Conservation (phyloP, 2,888 invertebrate genomes). For the Harpalus rufipes region DNA sequence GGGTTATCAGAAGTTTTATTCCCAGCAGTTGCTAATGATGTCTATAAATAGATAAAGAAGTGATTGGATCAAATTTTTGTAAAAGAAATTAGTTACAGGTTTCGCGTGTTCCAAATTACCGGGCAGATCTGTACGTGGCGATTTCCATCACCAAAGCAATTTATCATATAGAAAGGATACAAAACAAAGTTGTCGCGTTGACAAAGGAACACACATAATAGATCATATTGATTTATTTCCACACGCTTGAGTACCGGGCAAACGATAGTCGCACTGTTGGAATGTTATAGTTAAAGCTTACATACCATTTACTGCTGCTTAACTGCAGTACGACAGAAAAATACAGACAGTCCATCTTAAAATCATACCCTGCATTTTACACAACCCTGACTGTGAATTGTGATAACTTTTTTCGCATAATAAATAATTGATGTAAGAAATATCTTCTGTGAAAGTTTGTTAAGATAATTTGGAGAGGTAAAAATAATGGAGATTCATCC, state of each 20-base stretch:
- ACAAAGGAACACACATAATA: conserved; percentile 67
- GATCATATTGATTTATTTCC: conserved; percentile 65
- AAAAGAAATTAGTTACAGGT: conserved; percentile 57
- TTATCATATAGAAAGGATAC: conserved; percentile 60
- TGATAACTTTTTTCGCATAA: too few relatives aligned
- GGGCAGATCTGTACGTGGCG: conserved; percentile 22
- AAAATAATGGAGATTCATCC: too few relatives aligned
- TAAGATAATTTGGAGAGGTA: too few relatives aligned
- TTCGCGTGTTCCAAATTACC: conserved; percentile 47
- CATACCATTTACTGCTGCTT: conserved; percentile 22
- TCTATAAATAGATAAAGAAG: conserved; percentile 17
- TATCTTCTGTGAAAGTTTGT: too few relatives aligned
- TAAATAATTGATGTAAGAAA: too few relatives aligned
- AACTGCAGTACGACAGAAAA: background rate
- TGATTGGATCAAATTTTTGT: conserved; percentile 3
- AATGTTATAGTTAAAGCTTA: conserved; percentile 39
- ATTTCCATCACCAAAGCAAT: conserved; percentile 64
- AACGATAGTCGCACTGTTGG: conserved; percentile 34
- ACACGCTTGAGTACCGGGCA: conserved; percentile 42
- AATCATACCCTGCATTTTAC: background rate
- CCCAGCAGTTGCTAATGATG: background rate
- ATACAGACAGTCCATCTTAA: background rate
- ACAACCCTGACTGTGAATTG: too few relatives aligned
- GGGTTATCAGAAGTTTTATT: background rate
- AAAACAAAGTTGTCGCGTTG: conserved; percentile 63